A percentile compares a stretch with the other conserved stretches of the same genome.
phyloP scores from a whole-genome alignment of 2,113 vertebrate genomes.

The Eubucco bourcierii region DNA sequence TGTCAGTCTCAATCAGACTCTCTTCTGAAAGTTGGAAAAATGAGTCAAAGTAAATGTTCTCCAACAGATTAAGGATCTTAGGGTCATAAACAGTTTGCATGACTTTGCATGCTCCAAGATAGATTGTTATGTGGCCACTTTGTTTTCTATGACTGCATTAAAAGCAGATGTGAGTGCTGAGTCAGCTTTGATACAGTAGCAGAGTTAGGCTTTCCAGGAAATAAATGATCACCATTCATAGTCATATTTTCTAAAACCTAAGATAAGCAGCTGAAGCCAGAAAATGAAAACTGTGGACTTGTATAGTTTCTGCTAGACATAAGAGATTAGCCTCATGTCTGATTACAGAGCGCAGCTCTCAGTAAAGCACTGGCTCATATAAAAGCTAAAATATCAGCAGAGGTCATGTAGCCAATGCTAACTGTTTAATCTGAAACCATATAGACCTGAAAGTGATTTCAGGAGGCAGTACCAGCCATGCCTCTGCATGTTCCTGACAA shows the following conservation, averaged over 20 bases:
- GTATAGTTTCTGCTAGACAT: not conserved
- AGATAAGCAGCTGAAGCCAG: not conserved
- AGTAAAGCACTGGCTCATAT: not conserved
- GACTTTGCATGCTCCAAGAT: not conserved
- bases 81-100: not conserved
- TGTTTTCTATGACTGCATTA: not conserved
- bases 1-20: not conserved
- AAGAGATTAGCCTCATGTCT: not conserved
- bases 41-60: not conserved
- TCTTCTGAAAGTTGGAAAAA: not conserved
- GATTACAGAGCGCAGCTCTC: not conserved
- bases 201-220: constrained; percentile 19
- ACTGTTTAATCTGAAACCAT: not conserved
- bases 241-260: constrained; percentile 1
- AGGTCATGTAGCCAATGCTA: not conserved
- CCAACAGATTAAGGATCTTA: not conserved
- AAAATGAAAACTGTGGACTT: not conserved
- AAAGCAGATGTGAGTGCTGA: constrained; percentile 8
- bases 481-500: not conserved
- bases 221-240: not conserved
- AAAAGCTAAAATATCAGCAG: not conserved
- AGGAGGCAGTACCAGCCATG: not conserved
- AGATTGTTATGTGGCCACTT: not conserved
- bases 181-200: constrained; percentile 8
- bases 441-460: not conserved